These are phyloP conservation scores for Nasonia oneida DNA, from an alignment of 2,888 invertebrate genomes.

Conservation along the genomic window DNA sequence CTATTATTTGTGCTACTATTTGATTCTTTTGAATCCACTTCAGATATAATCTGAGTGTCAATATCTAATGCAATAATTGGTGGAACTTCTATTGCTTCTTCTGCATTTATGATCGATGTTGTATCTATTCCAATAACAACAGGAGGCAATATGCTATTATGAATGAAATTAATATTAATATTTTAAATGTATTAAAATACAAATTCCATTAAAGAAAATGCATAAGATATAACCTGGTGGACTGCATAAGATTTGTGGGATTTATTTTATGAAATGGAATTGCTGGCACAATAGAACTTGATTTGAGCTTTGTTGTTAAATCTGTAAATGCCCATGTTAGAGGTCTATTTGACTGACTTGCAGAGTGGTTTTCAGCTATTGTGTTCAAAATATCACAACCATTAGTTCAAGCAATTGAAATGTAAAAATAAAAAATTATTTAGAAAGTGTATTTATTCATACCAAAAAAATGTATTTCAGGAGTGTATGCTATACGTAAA, in stretches of 20 bases:
- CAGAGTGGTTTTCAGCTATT: constrained; percentile 61
- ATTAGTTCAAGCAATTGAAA: neutral
- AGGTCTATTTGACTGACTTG: constrained; percentile 71
- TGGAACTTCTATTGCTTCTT: constrained; percentile 88
- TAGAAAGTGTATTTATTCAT: constrained; percentile 64
- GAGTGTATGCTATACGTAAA: constrained; percentile 87
- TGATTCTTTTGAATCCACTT: constrained; percentile 63
- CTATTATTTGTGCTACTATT: constrained; percentile 58
- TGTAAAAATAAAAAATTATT: neutral
- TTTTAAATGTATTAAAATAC: neutral
- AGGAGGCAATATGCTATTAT: constrained; percentile 68
- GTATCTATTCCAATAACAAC: constrained; percentile 78
- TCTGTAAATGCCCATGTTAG: constrained; percentile 75
- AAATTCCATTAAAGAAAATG: neutral
- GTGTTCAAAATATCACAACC: constrained; percentile 29
- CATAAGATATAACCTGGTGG: constrained; percentile 70
- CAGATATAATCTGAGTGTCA: constrained; percentile 69
- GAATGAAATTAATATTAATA: neutral
- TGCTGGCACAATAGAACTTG: constrained; percentile 75
- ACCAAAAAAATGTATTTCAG: constrained; percentile 81
- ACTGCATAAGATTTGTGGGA: constrained; percentile 73
- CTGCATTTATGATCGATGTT: constrained; percentile 82
- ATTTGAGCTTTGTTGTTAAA: constrained; percentile 77
- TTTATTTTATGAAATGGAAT: constrained; percentile 76
- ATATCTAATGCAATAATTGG: constrained; percentile 78